Base-by-base conservation (phyloP, 1,140 invertebrate species). In the Muscidifurax raptorellus region DNA sequence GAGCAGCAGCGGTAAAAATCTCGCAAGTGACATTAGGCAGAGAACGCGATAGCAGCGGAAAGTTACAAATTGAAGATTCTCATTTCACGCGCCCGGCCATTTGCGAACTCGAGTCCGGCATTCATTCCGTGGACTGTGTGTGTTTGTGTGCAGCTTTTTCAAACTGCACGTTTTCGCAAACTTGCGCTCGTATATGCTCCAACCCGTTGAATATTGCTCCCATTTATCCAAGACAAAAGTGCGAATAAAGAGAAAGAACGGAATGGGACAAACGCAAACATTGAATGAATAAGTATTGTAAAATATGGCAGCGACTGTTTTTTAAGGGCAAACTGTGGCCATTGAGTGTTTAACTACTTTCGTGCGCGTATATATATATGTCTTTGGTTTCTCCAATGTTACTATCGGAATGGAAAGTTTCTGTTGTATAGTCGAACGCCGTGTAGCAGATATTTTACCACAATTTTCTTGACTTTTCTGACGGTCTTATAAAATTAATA, bases 11-110 rank as follows among this genome's bases (percentile, higher is more conserved):
- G 52, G 52, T 47, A 27, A 66, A 66, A 67, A 67, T 27, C 3
- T 67, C 27, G 9, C 66, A 28, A 67, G 66, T 1, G 25, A 67
- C 66, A 69, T 69, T 69, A 12, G 12, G 15, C 1, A 69, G 25
- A 69, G 66, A 69, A 9, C 10, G 18, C 66, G 66, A 69, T 13
- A 67, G 7, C 25, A 22, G n/a, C 6, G 66, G 27, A 69, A 69
- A 30, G 25, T 69, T 69, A 30, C 66, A 69, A 69, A 69, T 69
- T 69, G 66, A 69, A 69, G 66, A 69, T 69, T 69, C 27, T 69
- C 66, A 28, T 30, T 27, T 30, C 25, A 10, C 66, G 27, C 66
- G 28, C 66, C 66, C 27, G 66, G 66, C 25, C 28, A 69, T 30
- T 27, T 18, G 12, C 28, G 27, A 69, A 28, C 25, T 69, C 25